These are phyloP conservation scores for Caradrina kadenii DNA, from an alignment of 2,888 invertebrate species.

Conservation along the genomic window DNA sequence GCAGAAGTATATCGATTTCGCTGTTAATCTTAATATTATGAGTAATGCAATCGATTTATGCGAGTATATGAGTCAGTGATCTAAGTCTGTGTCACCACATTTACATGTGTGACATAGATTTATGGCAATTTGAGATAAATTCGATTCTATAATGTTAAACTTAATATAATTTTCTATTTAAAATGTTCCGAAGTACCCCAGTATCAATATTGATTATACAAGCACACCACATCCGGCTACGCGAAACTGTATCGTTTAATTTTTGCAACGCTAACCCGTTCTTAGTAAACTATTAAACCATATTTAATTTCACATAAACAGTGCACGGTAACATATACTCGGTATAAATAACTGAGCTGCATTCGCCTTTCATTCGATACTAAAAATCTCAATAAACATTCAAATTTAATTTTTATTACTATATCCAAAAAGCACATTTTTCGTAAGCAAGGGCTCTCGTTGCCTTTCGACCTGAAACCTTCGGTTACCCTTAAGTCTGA, in stretches of 20 bases:
- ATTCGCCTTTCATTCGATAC: slow-evolving; percentile 75
- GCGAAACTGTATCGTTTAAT: slow-evolving; percentile 72
- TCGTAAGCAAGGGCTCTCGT: slow-evolving; percentile 63
- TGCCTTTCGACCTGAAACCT: slow-evolving; percentile 52
- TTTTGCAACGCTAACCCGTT: slow-evolving; percentile 78
- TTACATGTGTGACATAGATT: background rate
- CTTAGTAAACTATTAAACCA: slow-evolving; percentile 87
- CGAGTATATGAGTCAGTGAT: slow-evolving; percentile 43
- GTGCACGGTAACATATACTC: slow-evolving; percentile 83
- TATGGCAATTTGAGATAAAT: background rate
- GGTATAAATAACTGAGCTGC: slow-evolving; percentile 79
- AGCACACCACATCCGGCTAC: slow-evolving; percentile 58
- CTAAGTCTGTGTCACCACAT: slow-evolving; percentile 21
- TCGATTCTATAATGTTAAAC: background rate
- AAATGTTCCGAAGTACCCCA: slow-evolving; percentile 30
- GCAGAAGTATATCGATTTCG: slow-evolving; percentile 55
- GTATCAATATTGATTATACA: slow-evolving; percentile 54
- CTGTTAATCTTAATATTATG: slow-evolving; percentile 46
- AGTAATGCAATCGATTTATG: slow-evolving; percentile 49
- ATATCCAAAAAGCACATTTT: slow-evolving; percentile 73
- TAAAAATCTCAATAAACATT: slow-evolving; percentile 69
- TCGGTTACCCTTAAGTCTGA: slow-evolving; percentile 48
- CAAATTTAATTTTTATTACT: slow-evolving; percentile 76
- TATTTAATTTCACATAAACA: slow-evolving; percentile 87
- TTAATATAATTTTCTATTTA: slow-evolving; percentile 16